These are phyloP conservation scores for Belonocnema kinseyi DNA, from an alignment of 1,140 invertebrate genomes.

Conservation along the genomic window DNA sequence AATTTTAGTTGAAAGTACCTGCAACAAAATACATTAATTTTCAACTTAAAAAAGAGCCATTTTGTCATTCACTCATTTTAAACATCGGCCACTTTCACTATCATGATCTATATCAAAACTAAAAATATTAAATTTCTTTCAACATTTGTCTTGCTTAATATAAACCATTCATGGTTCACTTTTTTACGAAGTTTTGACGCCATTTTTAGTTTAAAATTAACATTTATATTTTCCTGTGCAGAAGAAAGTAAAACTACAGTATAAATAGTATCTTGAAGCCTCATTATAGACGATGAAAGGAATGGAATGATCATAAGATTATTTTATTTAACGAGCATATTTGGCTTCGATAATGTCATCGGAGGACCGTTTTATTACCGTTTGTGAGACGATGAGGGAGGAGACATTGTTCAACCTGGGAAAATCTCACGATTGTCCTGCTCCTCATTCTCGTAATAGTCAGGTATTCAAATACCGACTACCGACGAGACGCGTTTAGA, in stretches of 20 bases:
- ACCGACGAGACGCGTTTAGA: slow-evolving; percentile 62
- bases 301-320: slow-evolving; percentile 3
- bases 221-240: too few relatives aligned
- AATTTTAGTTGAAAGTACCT: too few relatives aligned
- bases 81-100: too few relatives aligned
- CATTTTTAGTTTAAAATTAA: too few relatives aligned
- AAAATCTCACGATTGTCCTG: slow-evolving; percentile 74
- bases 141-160: too few relatives aligned
- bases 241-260: neutral
- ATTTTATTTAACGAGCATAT: slow-evolving; percentile 35
- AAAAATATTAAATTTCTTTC: too few relatives aligned
- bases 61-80: too few relatives aligned
- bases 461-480: slow-evolving; percentile 68
- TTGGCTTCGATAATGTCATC: slow-evolving; percentile 59
- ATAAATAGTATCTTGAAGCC: neutral
- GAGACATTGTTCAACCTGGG: slow-evolving; percentile 71
- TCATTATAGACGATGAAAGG: slow-evolving; percentile 14
- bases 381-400: slow-evolving; percentile 60
- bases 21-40: too few relatives aligned
- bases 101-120: too few relatives aligned
- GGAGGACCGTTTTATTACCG: slow-evolving; percentile 64
- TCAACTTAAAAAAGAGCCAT: too few relatives aligned
- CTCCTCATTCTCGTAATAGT: slow-evolving; percentile 67
- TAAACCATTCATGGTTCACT: too few relatives aligned
- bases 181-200: too few relatives aligned